phyloP scores from a whole-genome alignment of 2,888 invertebrate species.

The Macaria liturata region DNA sequence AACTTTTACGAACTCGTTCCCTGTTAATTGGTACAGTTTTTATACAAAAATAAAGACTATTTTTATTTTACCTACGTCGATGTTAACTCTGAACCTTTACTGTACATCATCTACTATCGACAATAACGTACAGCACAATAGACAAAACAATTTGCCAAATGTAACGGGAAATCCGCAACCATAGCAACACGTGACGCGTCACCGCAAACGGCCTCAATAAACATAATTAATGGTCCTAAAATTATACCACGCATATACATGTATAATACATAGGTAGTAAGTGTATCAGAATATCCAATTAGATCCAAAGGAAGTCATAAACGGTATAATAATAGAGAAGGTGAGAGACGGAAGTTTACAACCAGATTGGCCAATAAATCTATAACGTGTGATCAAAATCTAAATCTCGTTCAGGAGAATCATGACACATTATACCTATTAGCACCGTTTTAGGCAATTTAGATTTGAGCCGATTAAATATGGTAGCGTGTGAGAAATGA shows the following conservation, averaged over 20 bases:
- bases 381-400: slow-evolving; percentile 18
- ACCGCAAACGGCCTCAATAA: slow-evolving; percentile 17
- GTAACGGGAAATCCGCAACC: slow-evolving; percentile 12
- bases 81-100: no score
- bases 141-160: slow-evolving; percentile 4
- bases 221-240: slow-evolving; percentile 12
- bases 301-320: slow-evolving; percentile 32
- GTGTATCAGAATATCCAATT: slow-evolving; percentile 25
- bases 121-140: no score
- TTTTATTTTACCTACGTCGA: no score
- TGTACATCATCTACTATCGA: no score
- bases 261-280: slow-evolving; percentile 11
- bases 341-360: slow-evolving; percentile 24
- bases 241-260: slow-evolving; percentile 6
- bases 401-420: slow-evolving; percentile 11
- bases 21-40: no score
- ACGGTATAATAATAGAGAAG: slow-evolving; percentile 31
- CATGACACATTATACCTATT: slow-evolving; percentile 7
- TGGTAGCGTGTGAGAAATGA: slow-evolving; percentile 1
- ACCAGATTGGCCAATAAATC: slow-evolving; percentile 18
- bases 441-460: slow-evolving; percentile 5
- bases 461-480: background rate
- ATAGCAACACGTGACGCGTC: slow-evolving; percentile 11
- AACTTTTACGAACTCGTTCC: no score
- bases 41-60: no score